Evolutionary conservation across 2,113 vertebrate genomes (phyloP), one percentile per base, ranked within the genome.

Genomic region (Indri indri): DNA sequence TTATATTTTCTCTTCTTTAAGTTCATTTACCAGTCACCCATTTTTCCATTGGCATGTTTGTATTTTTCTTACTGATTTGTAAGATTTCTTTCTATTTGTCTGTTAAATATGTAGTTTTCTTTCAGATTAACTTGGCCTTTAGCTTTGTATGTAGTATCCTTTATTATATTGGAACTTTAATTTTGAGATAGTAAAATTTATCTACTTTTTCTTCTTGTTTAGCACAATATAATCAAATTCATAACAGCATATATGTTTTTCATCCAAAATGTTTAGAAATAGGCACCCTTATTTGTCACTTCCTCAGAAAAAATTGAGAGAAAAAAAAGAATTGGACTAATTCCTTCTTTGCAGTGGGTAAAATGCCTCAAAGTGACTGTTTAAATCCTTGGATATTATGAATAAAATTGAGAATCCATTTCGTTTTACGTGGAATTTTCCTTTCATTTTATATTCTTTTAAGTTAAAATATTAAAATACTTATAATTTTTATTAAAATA

Each of bases 401-500:
- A 88, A 42, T 88, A 89, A 94, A 93, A 95, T 66, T 77, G 2
- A 57, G 45, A 85, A 82, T 61, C 90, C 8, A 71, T 37, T 42
- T 95, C 16, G 86, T 66, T 76, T 95, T 61, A 79, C 34, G 3
- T 88, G 32, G 27, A 83, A 93, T n/a, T 87, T n/a, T 40, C 4
- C 63, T 45, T 93, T 79, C 20, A 96, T 81, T 88, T 63, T 59
- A 47, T 68, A 68, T 25, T 42, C 25, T 80, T 81, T 63, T 73
- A 85, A 81, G 6, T 25, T 94, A 85, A 93, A 45, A 77, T n/a
- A 54, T 57, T 66, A 30, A 81, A 84, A 42, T 77, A 91, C 30
- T 93, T 84, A 59, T 1, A 40, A 23, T 79, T 93, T 96, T 85
- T 90, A 80, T 59, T 84, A 94, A 94, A 88, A 68, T 94, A 57